phyloP scores from a whole-genome alignment of 2,888 invertebrate species.

The Andrena trimmerana region DNA sequence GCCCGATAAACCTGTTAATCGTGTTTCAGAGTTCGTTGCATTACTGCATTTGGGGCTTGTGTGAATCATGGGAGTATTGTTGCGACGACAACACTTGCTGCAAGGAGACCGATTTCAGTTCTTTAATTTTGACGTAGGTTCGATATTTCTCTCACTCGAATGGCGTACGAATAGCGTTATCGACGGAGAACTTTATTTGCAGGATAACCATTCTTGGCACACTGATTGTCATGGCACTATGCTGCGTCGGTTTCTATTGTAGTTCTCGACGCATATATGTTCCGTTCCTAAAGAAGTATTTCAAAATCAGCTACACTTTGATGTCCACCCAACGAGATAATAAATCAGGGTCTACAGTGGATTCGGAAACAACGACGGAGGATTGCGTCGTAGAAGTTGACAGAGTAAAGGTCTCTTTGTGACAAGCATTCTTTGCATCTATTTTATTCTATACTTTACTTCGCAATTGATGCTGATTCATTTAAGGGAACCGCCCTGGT shows the following conservation, averaged over 20 bases:
- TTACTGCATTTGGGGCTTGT: constrained; percentile 74
- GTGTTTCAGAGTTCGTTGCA: constrained; percentile 57
- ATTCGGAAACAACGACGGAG: neutral
- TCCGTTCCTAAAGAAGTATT: constrained; percentile 38
- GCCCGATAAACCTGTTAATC: neutral
- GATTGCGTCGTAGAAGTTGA: constrained; percentile 26
- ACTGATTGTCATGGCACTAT: constrained; percentile 51
- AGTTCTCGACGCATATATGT: constrained; percentile 20
- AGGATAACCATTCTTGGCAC: constrained; percentile 54
- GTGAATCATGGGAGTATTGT: constrained; percentile 70
- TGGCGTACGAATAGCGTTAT: neutral
- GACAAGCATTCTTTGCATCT: neutral
- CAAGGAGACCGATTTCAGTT: constrained; percentile 44
- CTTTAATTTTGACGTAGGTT: constrained; percentile 66
- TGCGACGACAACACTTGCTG: constrained; percentile 76
- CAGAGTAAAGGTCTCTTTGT: constrained; percentile 11
- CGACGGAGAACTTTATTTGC: constrained; percentile 15
- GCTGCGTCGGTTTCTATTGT: constrained; percentile 55
- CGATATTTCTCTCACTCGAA: neutral
- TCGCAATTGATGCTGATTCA: neutral
- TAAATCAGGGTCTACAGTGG: neutral
- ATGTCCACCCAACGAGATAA: constrained; percentile 26
- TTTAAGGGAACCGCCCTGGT: neutral
- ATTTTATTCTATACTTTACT: neutral
- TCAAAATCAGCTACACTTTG: constrained; percentile 38